Percentiles rank a stretch among this genome's conserved stretches.
Evolutionary conservation across 2,888 invertebrate genomes (phyloP).

Genomic region (Aethes cnicana): DNA sequence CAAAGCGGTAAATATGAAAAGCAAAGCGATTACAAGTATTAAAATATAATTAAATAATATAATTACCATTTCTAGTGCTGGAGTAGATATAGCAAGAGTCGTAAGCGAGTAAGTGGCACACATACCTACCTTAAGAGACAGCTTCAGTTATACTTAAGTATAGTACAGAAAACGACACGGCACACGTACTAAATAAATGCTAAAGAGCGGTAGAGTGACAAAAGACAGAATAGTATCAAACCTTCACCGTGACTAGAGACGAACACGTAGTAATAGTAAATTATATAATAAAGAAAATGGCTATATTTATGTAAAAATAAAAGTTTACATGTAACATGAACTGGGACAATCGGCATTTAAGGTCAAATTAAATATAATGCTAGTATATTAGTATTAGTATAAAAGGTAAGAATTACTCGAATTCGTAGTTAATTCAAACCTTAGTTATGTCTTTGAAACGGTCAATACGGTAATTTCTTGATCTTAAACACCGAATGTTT

Average conservation of each 20-base stretch:
- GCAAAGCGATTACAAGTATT: conserved; percentile 4
- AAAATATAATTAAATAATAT: neutral
- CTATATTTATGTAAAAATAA: conserved; percentile 21
- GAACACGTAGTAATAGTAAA: conserved; percentile 43
- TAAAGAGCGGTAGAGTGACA: conserved; percentile 43
- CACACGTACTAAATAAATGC: conserved; percentile 35
- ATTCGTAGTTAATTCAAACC: no score
- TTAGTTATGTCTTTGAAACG: no score
- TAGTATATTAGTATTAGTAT: no score
- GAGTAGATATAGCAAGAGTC: conserved; percentile 47
- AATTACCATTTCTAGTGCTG: conserved; percentile 14
- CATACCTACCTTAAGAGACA: conserved; percentile 70
- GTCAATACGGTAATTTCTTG: no score
- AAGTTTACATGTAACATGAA: conserved; percentile 18
- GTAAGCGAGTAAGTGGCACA: conserved; percentile 48
- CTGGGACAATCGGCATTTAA: conserved; percentile 18
- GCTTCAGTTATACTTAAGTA: conserved; percentile 49
- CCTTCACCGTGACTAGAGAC: conserved; percentile 73
- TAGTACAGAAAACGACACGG: conserved; percentile 40
- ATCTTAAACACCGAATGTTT: conserved; percentile 21
- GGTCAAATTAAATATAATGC: neutral
- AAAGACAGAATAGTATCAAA: conserved; percentile 72
- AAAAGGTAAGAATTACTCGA: no score
- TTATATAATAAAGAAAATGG: conserved; percentile 32
- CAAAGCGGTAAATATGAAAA: conserved; percentile 44